Evolutionary conservation across 1,140 invertebrate species (phyloP).

Genomic region (Coptotermes formosanus): DNA sequence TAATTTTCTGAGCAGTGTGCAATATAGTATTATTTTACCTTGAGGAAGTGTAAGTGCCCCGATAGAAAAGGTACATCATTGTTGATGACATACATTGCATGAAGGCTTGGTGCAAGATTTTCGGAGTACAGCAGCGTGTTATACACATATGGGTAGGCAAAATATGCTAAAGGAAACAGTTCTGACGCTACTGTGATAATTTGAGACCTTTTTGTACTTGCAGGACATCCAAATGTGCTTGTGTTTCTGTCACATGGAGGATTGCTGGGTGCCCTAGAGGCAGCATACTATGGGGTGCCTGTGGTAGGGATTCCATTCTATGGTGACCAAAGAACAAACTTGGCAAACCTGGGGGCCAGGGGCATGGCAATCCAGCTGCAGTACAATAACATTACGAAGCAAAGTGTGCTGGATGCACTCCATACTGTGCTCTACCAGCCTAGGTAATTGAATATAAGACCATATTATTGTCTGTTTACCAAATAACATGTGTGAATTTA

Average conservation of each 20-base stretch:
- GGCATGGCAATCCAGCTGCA: constrained; percentile 35
- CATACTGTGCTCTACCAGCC: constrained; percentile 36
- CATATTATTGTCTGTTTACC: not conserved
- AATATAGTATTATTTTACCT: no score
- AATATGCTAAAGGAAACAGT: no score
- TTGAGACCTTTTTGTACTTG: not conserved
- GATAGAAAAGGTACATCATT: no score
- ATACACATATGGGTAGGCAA: no score
- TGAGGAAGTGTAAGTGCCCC: no score
- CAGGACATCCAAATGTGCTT: constrained; percentile 10
- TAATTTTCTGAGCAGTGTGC: no score
- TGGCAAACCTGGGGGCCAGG: constrained; percentile 16
- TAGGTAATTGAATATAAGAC: constrained; percentile 30
- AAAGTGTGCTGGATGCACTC: constrained; percentile 35
- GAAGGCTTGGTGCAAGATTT: no score
- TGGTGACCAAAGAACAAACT: constrained; percentile 35
- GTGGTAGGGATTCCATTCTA: constrained; percentile 47
- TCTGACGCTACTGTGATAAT: no score
- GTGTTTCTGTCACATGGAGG: constrained; percentile 53
- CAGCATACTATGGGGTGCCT: constrained; percentile 46
- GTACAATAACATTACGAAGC: constrained; percentile 35
- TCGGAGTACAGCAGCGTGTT: no score
- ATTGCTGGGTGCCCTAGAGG: constrained; percentile 47
- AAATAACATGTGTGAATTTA: no score
- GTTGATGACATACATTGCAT: no score